A percentile compares a stretch with the other conserved stretches of the same genome.
Conservation (phyloP, 2,888 invertebrate genomes). For the Philopedon plagiatum region DNA sequence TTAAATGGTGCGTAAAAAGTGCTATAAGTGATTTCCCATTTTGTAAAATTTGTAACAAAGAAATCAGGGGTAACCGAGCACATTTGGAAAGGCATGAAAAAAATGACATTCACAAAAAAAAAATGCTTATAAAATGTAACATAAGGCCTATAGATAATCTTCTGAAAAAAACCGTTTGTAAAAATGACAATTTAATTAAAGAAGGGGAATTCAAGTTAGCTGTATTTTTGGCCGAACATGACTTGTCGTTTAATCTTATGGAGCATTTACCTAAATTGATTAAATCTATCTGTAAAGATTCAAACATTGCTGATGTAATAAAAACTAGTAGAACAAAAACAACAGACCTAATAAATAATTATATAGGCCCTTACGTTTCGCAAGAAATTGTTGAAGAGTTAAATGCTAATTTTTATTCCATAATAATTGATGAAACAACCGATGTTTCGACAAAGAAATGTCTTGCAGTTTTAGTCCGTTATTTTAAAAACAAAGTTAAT, state of each 20-base stretch:
- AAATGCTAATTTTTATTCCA: slow-evolving; percentile 39
- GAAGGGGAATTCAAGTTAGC: slow-evolving; percentile 50
- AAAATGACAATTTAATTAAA: background rate
- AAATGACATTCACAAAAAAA: background rate
- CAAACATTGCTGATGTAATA: slow-evolving; percentile 52
- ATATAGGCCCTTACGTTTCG: background rate
- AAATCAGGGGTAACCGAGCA: slow-evolving; percentile 1
- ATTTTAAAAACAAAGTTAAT: slow-evolving; percentile 33
- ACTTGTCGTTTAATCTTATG: slow-evolving; percentile 54
- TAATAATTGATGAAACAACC: slow-evolving; percentile 45
- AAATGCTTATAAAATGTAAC: background rate
- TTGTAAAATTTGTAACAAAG: slow-evolving; percentile 18
- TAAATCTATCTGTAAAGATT: slow-evolving; percentile 53
- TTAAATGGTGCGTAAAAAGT: slow-evolving; percentile 27
- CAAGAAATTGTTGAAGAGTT: slow-evolving; percentile 29
- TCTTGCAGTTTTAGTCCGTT: slow-evolving; percentile 36
- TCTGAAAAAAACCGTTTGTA: background rate
- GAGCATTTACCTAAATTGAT: slow-evolving; percentile 55
- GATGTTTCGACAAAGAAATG: slow-evolving; percentile 48
- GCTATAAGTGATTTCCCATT: background rate
- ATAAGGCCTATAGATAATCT: background rate
- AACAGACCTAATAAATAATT: slow-evolving; percentile 33
- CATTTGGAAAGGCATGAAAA: slow-evolving; percentile 14
- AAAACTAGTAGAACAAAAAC: slow-evolving; percentile 53
- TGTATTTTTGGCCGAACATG: slow-evolving; percentile 55